Conservation (phyloP, 1,140 invertebrate genomes). For the Ostrea denselamellosa region DNA sequence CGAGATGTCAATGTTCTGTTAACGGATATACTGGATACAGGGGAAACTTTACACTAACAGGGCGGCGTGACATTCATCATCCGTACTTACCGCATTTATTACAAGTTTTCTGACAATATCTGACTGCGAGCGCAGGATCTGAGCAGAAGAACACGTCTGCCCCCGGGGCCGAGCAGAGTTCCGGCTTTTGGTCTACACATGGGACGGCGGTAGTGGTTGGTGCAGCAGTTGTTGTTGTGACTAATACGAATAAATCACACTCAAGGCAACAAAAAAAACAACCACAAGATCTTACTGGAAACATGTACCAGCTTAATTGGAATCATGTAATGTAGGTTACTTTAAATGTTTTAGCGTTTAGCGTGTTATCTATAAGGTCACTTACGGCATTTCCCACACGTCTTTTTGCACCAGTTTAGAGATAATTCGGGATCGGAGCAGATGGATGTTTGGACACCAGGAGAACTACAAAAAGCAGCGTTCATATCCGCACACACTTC, state of each 20-base stretch:
- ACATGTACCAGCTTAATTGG: not conserved
- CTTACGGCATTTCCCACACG: slow-evolving; percentile 1
- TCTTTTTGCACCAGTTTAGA: slow-evolving; percentile 14
- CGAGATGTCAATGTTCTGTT: too few relatives aligned
- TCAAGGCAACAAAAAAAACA: not conserved
- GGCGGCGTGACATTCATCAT: not conserved
- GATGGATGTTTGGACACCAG: not conserved
- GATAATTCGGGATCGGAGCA: slow-evolving; percentile 1
- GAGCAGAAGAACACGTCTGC: not conserved
- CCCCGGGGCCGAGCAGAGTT: not conserved
- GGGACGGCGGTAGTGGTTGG: not conserved
- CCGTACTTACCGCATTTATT: not conserved
- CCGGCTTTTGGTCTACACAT: not conserved
- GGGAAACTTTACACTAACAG: not conserved
- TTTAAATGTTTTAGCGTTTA: too few relatives aligned
- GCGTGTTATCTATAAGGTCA: not conserved
- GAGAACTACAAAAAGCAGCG: not conserved
- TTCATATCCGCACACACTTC: not conserved
- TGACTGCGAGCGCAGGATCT: not conserved
- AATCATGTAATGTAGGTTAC: not conserved
- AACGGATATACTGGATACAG: too few relatives aligned
- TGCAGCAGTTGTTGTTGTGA: not conserved
- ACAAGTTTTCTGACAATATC: slow-evolving; percentile 6
- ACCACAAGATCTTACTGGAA: not conserved
- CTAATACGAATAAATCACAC: not conserved